phyloP scores from a whole-genome alignment of 2,113 vertebrate species.

The Glareola pratincola region DNA sequence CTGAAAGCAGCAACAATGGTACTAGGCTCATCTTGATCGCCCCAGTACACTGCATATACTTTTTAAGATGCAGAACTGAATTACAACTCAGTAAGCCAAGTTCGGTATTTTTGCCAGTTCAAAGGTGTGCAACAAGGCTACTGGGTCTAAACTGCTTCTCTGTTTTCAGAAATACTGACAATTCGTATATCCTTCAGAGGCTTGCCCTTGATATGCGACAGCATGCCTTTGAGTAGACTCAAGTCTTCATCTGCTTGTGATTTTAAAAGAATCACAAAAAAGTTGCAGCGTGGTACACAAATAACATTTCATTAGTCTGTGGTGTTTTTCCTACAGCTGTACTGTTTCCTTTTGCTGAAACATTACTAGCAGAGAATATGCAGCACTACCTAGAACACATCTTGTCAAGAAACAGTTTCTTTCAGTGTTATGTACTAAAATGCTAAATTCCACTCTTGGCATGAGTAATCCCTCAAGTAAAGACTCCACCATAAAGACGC shows the following conservation, averaged over 20 bases:
- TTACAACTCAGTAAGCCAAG: background rate
- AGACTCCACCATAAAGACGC: background rate
- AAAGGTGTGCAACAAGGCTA: background rate
- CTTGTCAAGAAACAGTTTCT: background rate
- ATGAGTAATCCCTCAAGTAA: background rate
- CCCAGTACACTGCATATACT: background rate
- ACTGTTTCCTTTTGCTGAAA: background rate
- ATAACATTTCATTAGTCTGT: background rate
- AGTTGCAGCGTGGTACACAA: background rate
- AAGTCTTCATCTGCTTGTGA: background rate
- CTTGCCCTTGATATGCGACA: background rate
- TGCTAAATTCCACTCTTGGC: background rate
- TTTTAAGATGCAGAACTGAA: background rate
- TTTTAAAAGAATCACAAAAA: background rate
- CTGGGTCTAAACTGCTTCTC: background rate
- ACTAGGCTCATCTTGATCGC: rapidly evolving
- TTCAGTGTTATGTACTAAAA: background rate
- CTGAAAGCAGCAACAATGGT: background rate
- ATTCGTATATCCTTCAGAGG: background rate
- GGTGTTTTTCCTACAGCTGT: background rate
- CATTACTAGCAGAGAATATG: background rate
- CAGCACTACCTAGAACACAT: background rate
- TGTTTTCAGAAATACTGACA: background rate
- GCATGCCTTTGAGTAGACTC: background rate
- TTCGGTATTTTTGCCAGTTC: background rate